Conservation (phyloP, 92 coral and sea anemone species). For the Heliopora coerulea region DNA sequence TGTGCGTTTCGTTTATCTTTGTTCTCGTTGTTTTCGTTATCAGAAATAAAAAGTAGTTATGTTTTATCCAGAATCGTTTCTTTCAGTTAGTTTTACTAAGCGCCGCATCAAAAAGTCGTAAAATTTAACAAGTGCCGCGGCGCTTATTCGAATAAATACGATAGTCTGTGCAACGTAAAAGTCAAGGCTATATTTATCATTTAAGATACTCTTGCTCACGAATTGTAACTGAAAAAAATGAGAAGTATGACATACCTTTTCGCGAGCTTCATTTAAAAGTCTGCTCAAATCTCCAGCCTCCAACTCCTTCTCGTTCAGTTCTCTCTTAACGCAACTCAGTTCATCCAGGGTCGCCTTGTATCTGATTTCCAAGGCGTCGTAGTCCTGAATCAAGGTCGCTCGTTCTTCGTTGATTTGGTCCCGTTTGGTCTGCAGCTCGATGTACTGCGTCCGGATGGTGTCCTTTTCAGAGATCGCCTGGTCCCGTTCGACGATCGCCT, state of each 20-base stretch:
- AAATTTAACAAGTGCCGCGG: too few species aligned
- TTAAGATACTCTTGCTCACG: too few species aligned
- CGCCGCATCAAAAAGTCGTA: too few species aligned
- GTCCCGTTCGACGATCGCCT: constrained; percentile 73
- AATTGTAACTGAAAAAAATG: too few species aligned
- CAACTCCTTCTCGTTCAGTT: constrained; percentile 25
- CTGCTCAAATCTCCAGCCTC: constrained; percentile 27
- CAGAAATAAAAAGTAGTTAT: too few species aligned
- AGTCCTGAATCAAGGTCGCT: constrained; percentile 1
- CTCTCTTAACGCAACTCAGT: constrained; percentile 6
- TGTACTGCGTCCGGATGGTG: constrained; percentile 54
- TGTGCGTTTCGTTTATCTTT: too few species aligned
- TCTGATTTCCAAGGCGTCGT: constrained; percentile 4
- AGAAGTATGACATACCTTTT: constrained; percentile 11
- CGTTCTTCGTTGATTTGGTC: constrained; percentile 27
- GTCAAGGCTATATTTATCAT: too few species aligned
- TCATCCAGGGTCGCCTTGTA: constrained; percentile 10
- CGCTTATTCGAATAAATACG: too few species aligned
- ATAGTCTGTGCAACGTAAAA: too few species aligned
- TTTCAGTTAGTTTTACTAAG: too few species aligned
- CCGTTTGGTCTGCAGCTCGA: constrained; percentile 32
- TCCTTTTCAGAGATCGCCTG: constrained; percentile 56
- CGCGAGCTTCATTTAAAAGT: neutral
- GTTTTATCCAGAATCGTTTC: too few species aligned
- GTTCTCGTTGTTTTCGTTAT: too few species aligned